These are phyloP conservation scores for Pecten maximus DNA, from an alignment of 2,888 invertebrate genomes.

Conservation along the genomic window DNA sequence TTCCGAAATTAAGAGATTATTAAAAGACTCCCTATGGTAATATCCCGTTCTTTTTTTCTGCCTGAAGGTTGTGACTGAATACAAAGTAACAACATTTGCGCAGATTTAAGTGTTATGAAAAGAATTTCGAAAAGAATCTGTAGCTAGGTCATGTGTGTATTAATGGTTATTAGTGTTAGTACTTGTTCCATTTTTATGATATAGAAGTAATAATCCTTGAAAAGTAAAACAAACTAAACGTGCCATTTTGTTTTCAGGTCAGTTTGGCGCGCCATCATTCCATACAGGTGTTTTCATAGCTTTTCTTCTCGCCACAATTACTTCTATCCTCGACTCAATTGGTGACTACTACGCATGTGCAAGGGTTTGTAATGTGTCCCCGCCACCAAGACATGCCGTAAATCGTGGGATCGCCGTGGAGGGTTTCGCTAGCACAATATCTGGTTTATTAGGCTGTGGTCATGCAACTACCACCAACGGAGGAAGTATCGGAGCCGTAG, in stretches of 20 bases:
- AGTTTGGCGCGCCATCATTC: slow-evolving; percentile 69
- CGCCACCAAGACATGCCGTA: slow-evolving; percentile 92
- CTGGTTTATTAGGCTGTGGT: slow-evolving; percentile 92
- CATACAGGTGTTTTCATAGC: slow-evolving; percentile 61
- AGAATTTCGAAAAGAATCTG: too few species aligned
- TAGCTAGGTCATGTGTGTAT: too few species aligned
- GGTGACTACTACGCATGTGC: slow-evolving; percentile 95
- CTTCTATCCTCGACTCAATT: slow-evolving; percentile 82
- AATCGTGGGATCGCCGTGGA: slow-evolving; percentile 88
- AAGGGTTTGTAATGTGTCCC: slow-evolving; percentile 87
- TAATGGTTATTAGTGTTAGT: too few species aligned
- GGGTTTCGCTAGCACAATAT: slow-evolving; percentile 90
- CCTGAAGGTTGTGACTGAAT: too few species aligned
- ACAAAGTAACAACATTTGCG: too few species aligned
- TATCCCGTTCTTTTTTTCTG: too few species aligned
- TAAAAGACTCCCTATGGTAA: too few species aligned
- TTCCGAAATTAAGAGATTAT: too few species aligned
- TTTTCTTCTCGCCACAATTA: slow-evolving; percentile 66
- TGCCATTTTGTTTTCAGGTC: slow-evolving; percentile 53
- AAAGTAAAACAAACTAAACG: too few species aligned
- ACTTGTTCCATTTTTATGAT: too few species aligned
- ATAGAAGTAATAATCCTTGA: too few species aligned
- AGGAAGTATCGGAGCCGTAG: slow-evolving; percentile 94
- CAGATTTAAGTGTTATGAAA: too few species aligned
- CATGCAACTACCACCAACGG: slow-evolving; percentile 94